Base-by-base conservation (phyloP, 2,888 invertebrate genomes). In the Phragmatobia fuliginosa region DNA sequence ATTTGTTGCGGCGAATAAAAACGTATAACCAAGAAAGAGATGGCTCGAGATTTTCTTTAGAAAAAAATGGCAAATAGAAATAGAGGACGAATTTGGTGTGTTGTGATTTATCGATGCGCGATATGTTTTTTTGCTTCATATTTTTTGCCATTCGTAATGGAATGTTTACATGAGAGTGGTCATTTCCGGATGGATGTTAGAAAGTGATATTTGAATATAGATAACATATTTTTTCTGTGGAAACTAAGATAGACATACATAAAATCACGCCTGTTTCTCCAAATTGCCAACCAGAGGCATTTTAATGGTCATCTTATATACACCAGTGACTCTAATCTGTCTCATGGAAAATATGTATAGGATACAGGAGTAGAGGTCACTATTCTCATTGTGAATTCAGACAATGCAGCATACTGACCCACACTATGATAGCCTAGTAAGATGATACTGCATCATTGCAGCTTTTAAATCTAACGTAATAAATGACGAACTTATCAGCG, bases 1-100 rank as follows among this genome's bases (percentile, higher is more conserved):
- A 49, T 69, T 69, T 52, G 59, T n/a, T 61, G 32, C 10, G 52
- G 18, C 18, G 52, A 25, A 49, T 45, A 25, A 60, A 65, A 63
- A 68, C 41, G 49, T 68, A 60, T 38, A 28, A 38, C 59, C 59
- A 36, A 31, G 3, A 31, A 61, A 36, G 36, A 36, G 56, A 56
- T 62, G 38, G 16, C 31, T 41, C 32, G 58, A 49, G 31, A 38
- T 28, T 65, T 65, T 56, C 52, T 56, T n/a, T n/a, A 8, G 28
- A 56, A 38, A 33, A 25, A 58, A 59, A 59, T 21, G 45, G 33
- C 11, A 18, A 33, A 66, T 45, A 38, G 31, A 21, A 52, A 49
- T 32, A 16, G 31, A n/a, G 2, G 56, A 56, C 16, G 28, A 56
- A 7, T 41, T 62, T 32, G 31, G 62, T 31, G n/a, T 49, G n/a